A percentile compares a stretch with the other conserved stretches of the same genome.
These are phyloP conservation scores for Penaeus vannamei DNA, from an alignment of 1,140 invertebrate species.

Conservation along the genomic window DNA sequence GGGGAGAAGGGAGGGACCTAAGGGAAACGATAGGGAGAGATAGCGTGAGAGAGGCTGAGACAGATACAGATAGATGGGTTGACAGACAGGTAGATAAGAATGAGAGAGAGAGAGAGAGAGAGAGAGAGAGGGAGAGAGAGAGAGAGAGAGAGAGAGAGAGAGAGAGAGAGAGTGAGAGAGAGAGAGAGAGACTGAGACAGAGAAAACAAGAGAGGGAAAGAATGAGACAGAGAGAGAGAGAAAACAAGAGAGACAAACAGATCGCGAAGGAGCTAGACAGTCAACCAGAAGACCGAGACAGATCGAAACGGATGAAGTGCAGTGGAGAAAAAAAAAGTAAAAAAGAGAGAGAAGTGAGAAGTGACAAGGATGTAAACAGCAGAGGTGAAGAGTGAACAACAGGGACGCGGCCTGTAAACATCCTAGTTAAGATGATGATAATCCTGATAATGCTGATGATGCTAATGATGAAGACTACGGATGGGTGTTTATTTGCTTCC, in stretches of 20 bases:
- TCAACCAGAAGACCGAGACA: background rate
- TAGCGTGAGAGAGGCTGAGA: background rate
- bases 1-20: background rate
- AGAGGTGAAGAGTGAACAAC: conserved; percentile 6
- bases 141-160: background rate
- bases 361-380: background rate
- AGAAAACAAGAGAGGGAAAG: background rate
- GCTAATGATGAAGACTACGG: too few species aligned
- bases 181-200: background rate
- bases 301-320: background rate
- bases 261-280: background rate
- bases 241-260: background rate
- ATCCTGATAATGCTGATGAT: too few species aligned
- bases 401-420: background rate
- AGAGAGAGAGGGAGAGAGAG: background rate
- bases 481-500: too few species aligned
- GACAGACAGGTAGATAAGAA: background rate
- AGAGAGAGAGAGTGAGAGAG: background rate
- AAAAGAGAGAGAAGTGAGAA: background rate
- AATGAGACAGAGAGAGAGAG: background rate
- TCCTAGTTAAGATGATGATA: too few species aligned
- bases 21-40: background rate
- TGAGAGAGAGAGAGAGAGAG: conserved; percentile 11
- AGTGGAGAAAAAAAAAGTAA: background rate
- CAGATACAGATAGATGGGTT: background rate